Evolutionary conservation across 2,797 vertebrate genomes (phyloP).

Genomic region (Gambusia yucatana): DNA sequence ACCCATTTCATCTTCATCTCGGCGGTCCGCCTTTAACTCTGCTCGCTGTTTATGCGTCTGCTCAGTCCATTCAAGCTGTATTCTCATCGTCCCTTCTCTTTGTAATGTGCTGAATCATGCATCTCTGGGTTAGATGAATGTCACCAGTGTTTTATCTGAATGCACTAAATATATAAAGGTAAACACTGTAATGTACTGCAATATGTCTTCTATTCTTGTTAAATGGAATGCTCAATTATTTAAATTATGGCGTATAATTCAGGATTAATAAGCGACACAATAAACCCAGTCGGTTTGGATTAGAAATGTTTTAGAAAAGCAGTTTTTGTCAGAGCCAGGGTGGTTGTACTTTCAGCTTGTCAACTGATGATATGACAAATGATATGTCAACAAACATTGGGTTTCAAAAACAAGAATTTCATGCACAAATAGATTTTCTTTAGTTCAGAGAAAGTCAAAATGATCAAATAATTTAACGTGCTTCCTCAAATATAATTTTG

Average conservation of each 20-base stretch:
- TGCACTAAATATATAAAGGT: not conserved
- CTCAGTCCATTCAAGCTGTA: conserved; percentile 22
- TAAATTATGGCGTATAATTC: conserved; percentile 31
- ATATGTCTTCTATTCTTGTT: conserved; percentile 9
- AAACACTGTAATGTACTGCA: not conserved
- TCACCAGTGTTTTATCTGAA: not conserved
- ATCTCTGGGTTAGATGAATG: not conserved
- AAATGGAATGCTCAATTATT: conserved; percentile 24
- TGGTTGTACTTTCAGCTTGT: not conserved
- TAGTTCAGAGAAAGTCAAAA: not conserved
- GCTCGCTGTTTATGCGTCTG: conserved; percentile 22
- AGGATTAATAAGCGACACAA: conserved; percentile 30
- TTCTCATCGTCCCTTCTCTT: conserved; percentile 23
- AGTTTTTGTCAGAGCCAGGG: not conserved
- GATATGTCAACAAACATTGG: not conserved
- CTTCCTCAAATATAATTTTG: not conserved
- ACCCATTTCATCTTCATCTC: conserved; percentile 37
- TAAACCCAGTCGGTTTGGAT: conserved; percentile 35
- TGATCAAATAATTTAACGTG: not conserved
- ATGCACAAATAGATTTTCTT: not conserved
- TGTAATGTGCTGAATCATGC: conserved; percentile 3
- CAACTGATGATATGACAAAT: not conserved
- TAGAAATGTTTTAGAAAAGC: not conserved
- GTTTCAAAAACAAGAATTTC: not conserved
- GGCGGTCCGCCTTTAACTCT: conserved; percentile 18